A percentile compares a stretch with the other conserved stretches of the same genome.
These are phyloP conservation scores for Perizoma affinitatum DNA, from an alignment of 2,888 invertebrate species.

Conservation along the genomic window DNA sequence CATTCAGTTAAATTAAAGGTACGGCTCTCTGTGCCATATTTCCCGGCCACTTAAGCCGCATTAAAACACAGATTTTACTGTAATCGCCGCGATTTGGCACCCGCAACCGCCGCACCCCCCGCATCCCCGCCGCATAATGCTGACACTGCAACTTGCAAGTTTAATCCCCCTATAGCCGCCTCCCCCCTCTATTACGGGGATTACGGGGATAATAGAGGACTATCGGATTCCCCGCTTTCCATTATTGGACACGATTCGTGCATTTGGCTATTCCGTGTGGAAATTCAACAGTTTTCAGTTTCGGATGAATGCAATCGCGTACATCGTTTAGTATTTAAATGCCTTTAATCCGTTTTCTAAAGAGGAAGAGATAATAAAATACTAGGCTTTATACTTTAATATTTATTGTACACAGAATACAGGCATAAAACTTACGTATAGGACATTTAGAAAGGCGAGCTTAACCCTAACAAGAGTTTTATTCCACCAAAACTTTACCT, in stretches of 20 bases:
- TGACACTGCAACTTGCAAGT: conserved; percentile 28
- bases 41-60: conserved; percentile 3
- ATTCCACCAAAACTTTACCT: too few species aligned
- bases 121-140: conserved; percentile 16
- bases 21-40: neutral
- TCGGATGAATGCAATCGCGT: neutral
- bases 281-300: conserved; percentile 9
- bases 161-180: conserved; percentile 17
- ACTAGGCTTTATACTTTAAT: too few species aligned
- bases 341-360: too few species aligned
- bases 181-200: conserved; percentile 28
- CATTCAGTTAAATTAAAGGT: too few species aligned
- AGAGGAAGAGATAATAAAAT: too few species aligned
- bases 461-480: too few species aligned
- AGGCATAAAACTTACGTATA: too few species aligned
- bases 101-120: neutral
- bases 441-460: too few species aligned
- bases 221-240: conserved; percentile 33
- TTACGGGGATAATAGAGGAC: conserved; percentile 33
- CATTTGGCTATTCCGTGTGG: conserved; percentile 30
- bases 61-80: conserved; percentile 16
- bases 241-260: conserved; percentile 34
- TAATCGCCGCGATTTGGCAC: conserved; percentile 22
- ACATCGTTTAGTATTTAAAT: neutral
- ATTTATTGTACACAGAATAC: too few species aligned